Evolutionary conservation across 2,797 vertebrate species (phyloP), one percentile per base, ranked within the genome.

Genomic region (Cryptoprocta ferox): DNA sequence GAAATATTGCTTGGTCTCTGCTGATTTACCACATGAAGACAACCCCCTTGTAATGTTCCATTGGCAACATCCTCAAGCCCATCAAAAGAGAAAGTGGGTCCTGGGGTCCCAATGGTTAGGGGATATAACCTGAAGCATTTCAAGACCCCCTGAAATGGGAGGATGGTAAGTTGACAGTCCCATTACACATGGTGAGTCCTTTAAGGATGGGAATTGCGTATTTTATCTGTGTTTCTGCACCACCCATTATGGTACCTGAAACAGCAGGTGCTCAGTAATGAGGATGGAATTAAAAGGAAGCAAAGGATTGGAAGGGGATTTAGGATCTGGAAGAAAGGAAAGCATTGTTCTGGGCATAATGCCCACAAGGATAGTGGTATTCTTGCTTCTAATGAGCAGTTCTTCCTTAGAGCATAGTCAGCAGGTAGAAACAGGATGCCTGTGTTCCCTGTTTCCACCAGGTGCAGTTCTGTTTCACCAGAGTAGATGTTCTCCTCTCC

Each of bases 81-180:
- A 1, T 71, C 24, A 10, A 45, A 32, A 82, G 42, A 75, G 26
- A 21, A 1, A 26, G 1, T 28, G 16, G 50, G 42, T n/a, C 12
- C 2, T 11, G 6, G 24, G 24, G 19, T 39, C 66, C 2, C 14
- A 4, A 14, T 30, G 16, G 21, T 45, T 37, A 26, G 32, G 10
- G 68, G 50, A 9, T 28, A 39, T 42, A 56, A 53, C 26, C 13
- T 48, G 63, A 70, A 10, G 39, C 26, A 66, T 19, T 30, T 70
- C 30, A 26, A 48, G 37, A 32, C 53, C 42, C 37, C 26, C 39
- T 9, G 28, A 71, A 19, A 3, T 9, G 53, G 26, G 24, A 32
- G 19, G 63, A 26, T 0, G 8, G 42, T 10, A 37, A 13, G 1
- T 9, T 9, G 8, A 5, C 8, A 1, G 6, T 15, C 13, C 32